These are phyloP conservation scores for Pasiphila rectangulata DNA, from an alignment of 2,888 invertebrate genomes.

Conservation along the genomic window DNA sequence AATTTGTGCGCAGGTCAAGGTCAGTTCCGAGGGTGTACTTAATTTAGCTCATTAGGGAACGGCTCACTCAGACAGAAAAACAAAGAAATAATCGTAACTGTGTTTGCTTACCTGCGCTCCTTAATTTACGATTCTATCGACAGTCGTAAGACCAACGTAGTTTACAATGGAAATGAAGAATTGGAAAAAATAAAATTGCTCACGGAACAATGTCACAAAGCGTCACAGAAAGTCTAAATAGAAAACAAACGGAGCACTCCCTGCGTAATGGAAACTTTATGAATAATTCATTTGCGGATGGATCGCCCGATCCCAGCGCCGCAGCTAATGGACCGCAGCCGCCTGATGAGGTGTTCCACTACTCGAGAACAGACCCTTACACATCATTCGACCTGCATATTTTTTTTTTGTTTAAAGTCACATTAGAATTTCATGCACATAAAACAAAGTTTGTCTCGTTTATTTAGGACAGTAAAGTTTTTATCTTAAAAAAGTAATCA, in stretches of 20 bases:
- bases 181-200: neutral
- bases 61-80: neutral
- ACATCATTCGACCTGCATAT: no score
- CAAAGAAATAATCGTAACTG: neutral
- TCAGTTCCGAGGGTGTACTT: neutral
- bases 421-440: no score
- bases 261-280: slow-evolving; percentile 17
- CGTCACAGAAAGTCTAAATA: slow-evolving; percentile 17
- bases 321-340: slow-evolving; percentile 8
- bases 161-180: neutral
- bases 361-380: no score
- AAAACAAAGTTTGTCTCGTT: no score
- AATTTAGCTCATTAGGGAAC: neutral
- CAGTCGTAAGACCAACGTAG: neutral
- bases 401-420: no score
- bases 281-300: slow-evolving; percentile 19
- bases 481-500: slow-evolving; percentile 55
- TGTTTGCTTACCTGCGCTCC: no score
- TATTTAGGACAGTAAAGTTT: slow-evolving; percentile 28
- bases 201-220: slow-evolving; percentile 4
- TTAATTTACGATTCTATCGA: neutral
- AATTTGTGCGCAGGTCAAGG: neutral
- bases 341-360: slow-evolving; percentile 2
- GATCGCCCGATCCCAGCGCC: neutral
- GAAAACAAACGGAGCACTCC: slow-evolving; percentile 22